These are phyloP conservation scores for Onychostruthus taczanowskii DNA, from an alignment of 2,113 vertebrate genomes.

Conservation along the genomic window DNA sequence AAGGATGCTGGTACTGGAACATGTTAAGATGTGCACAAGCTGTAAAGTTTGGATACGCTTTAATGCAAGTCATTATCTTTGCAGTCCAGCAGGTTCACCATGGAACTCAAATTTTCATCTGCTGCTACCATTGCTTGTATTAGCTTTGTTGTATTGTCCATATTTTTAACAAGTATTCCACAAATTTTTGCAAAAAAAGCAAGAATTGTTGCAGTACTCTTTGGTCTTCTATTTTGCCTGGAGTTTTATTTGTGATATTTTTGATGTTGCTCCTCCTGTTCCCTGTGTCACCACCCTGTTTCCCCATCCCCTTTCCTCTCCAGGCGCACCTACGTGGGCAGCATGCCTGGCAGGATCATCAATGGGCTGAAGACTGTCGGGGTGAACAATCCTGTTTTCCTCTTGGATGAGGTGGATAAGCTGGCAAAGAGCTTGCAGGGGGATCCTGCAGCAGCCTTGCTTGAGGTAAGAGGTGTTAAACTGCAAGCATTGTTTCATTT, in stretches of 20 bases:
- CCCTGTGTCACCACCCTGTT: background rate
- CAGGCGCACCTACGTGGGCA: conserved; percentile 95
- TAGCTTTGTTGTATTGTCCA: background rate
- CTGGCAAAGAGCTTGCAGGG: conserved; percentile 95
- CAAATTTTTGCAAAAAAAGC: background rate
- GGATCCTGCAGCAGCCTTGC: conserved; percentile 92
- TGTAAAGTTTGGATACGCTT: background rate
- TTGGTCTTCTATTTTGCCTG: background rate
- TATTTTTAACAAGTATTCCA: background rate
- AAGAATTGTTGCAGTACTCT: background rate
- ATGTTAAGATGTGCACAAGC: background rate
- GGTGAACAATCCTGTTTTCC: conserved; percentile 95
- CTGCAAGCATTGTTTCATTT: background rate
- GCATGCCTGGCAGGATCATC: conserved; percentile 97
- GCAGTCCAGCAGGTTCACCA: background rate
- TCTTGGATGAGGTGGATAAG: conserved; percentile 96
- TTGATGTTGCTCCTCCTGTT: background rate
- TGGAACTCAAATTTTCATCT: background rate
- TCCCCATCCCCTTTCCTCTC: background rate
- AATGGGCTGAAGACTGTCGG: conserved; percentile 92
- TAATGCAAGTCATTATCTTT: background rate
- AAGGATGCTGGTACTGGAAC: background rate
- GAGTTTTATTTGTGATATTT: background rate
- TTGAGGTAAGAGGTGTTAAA: conserved; percentile 83
- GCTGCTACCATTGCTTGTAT: background rate